These are phyloP conservation scores for Philereme transversata DNA, from an alignment of 2,888 invertebrate species.

Conservation along the genomic window DNA sequence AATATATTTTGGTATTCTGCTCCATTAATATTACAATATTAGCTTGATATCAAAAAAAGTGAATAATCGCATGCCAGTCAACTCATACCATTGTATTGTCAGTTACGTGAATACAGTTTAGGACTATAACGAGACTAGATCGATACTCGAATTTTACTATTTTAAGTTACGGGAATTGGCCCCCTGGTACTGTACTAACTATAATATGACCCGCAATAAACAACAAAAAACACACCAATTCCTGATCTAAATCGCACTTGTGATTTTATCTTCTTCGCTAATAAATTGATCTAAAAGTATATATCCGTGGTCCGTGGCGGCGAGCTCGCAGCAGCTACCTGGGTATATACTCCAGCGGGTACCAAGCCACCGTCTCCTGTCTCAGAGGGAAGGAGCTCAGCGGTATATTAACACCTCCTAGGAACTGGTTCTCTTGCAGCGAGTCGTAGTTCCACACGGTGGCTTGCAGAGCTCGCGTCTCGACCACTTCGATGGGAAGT, in stretches of 20 bases:
- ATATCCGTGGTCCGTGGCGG: conserved; percentile 63
- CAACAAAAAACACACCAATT: background rate
- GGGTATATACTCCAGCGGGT: conserved; percentile 86
- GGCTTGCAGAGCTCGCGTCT: conserved; percentile 91
- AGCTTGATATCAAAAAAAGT: no score
- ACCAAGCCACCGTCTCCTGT: conserved; percentile 94
- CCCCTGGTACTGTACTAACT: background rate
- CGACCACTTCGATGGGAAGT: conserved; percentile 91
- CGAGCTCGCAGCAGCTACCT: conserved; percentile 71
- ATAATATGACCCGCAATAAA: background rate
- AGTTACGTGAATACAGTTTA: no score
- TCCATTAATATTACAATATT: no score
- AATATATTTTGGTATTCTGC: no score
- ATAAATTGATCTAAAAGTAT: conserved; percentile 38
- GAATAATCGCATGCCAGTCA: no score
- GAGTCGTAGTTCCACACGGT: conserved; percentile 98
- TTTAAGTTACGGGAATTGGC: no score
- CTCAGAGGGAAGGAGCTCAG: conserved; percentile 89
- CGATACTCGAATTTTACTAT: no score
- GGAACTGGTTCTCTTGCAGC: conserved; percentile 96
- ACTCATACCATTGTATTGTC: no score
- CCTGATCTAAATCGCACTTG: conserved; percentile 1
- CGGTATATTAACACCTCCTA: conserved; percentile 95
- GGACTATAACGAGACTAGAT: no score
- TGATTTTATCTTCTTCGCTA: conserved; percentile 19